Conservation (phyloP, 2,888 invertebrate species). For the Agrochola circellaris region DNA sequence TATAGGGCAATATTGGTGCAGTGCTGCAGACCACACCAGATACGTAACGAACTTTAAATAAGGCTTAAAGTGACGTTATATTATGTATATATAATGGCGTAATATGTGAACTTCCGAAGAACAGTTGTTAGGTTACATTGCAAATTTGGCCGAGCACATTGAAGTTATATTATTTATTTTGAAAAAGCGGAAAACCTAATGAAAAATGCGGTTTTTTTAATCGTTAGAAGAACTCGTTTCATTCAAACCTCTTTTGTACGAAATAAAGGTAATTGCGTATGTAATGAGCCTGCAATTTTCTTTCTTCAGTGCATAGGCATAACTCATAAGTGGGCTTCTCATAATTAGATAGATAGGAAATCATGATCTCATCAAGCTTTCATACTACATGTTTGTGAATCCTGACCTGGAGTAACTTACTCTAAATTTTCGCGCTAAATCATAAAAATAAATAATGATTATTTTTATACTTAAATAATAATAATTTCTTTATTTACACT, state of each 20-base stretch:
- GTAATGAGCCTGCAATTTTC: too few species aligned
- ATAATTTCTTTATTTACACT: too few species aligned
- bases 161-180: neutral
- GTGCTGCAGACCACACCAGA: neutral
- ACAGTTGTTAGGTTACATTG: neutral
- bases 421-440: too few species aligned
- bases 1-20: neutral
- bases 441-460: too few species aligned
- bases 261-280: too few species aligned
- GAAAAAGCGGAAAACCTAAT: neutral
- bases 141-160: neutral
- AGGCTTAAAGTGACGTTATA: neutral
- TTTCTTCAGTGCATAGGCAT: too few species aligned
- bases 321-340: neutral
- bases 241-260: too few species aligned
- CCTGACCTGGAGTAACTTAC: neutral
- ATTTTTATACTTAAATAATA: too few species aligned
- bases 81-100: neutral
- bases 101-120: neutral
- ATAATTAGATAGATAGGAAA: neutral
- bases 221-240: neutral
- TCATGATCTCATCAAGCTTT: neutral
- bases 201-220: neutral
- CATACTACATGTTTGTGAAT: too few species aligned
- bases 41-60: too few species aligned